Conservation (phyloP, 2,888 invertebrate species). For the Drosophila cracens region DNA sequence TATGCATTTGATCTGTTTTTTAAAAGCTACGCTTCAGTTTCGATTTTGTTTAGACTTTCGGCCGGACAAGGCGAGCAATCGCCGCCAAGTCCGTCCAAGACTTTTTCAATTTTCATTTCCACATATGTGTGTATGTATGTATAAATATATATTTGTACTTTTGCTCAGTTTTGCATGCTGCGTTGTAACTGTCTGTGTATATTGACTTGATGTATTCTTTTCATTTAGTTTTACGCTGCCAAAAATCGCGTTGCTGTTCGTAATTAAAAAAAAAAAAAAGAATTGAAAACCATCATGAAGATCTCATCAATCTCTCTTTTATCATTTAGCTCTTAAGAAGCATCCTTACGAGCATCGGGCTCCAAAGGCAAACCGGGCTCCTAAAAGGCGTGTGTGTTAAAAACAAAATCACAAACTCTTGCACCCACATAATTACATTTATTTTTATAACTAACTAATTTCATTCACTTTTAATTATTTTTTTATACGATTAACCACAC, state of each 20-base stretch:
- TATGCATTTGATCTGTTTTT: conserved; percentile 66
- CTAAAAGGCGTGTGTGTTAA: conserved; percentile 12
- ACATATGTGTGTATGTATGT: conserved; percentile 33
- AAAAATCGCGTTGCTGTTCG: conserved; percentile 46
- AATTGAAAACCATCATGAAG: neutral
- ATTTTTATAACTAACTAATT: neutral
- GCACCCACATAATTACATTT: neutral
- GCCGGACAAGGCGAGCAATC: conserved; percentile 21
- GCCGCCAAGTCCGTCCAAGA: conserved; percentile 24
- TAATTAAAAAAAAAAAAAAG: neutral
- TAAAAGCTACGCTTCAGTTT: conserved; percentile 68
- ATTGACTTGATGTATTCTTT: conserved; percentile 45
- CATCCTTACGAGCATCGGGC: conserved; percentile 4
- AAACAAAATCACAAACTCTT: neutral
- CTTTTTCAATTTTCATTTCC: conserved; percentile 46
- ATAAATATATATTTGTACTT: conserved; percentile 43
- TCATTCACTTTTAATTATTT: neutral
- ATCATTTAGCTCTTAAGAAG: conserved; percentile 28
- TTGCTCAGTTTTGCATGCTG: conserved; percentile 75
- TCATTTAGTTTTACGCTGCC: conserved; percentile 42
- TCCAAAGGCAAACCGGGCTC: conserved; percentile 16
- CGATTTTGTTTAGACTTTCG: conserved; percentile 51
- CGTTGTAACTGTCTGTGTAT: conserved; percentile 72
- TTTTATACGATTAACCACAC: conserved; percentile 6
- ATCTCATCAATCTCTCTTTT: conserved; percentile 13